Conservation (phyloP, 92 coral and sea anemone species). For the Anthopleura xanthogrammica region DNA sequence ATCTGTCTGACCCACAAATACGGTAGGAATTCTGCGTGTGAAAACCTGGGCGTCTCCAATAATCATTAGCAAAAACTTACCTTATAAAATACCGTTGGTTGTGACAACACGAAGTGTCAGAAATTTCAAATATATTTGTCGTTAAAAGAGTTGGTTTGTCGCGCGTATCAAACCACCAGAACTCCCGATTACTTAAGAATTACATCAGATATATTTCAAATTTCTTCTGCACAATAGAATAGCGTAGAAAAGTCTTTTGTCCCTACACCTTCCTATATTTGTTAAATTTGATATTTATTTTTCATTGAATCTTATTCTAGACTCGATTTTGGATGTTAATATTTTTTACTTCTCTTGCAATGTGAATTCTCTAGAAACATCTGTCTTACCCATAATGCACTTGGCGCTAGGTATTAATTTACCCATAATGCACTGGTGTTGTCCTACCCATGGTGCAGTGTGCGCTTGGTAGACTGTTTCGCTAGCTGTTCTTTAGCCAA, state of each 20-base stretch:
- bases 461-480: conserved; percentile 8
- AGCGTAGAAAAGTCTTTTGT: neutral
- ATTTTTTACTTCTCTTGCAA: conserved; percentile 3
- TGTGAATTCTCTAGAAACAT: neutral
- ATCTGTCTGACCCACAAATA: neutral
- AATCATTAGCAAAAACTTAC: neutral
- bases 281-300: conserved; percentile 2
- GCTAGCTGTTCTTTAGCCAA: conserved; percentile 4
- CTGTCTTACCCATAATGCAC: conserved; percentile 31
- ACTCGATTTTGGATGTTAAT: neutral
- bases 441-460: conserved; percentile 26
- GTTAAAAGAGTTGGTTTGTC: neutral
- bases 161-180: neutral
- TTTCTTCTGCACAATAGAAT: neutral
- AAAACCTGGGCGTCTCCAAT: neutral
- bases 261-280: conserved; percentile 10
- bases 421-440: conserved; percentile 6
- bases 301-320: conserved; percentile 6
- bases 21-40: conserved; percentile 12
- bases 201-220: neutral
- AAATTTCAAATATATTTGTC: conserved; percentile 4
- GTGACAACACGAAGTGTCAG: neutral
- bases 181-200: neutral
- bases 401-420: conserved; percentile 5
- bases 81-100: neutral